Percentiles rank a stretch among this genome's conserved stretches.
phyloP scores from a whole-genome alignment of 2,888 invertebrate genomes.

The Idaea biselata region DNA sequence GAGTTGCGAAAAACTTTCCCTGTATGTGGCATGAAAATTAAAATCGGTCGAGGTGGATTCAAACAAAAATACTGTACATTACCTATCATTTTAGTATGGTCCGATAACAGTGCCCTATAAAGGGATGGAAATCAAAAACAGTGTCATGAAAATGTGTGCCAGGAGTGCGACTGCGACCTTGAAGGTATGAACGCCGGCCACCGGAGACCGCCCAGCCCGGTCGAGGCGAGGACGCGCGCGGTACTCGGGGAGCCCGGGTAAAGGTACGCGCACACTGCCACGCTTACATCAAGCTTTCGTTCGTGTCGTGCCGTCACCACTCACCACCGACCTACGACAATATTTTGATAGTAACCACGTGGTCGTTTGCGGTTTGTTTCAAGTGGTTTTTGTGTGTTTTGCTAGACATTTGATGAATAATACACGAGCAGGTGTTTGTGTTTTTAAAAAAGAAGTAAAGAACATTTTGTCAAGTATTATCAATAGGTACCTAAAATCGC shows the following conservation, averaged over 20 bases:
- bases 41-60: too few relatives aligned
- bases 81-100: background rate
- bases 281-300: conserved; percentile 17
- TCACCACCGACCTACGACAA: conserved; percentile 37
- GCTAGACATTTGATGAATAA: background rate
- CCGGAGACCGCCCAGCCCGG: conserved; percentile 49
- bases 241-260: conserved; percentile 38
- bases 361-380: background rate
- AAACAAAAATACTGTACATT: background rate
- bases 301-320: conserved; percentile 17
- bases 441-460: background rate
- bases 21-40: too few relatives aligned
- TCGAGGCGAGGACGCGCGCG: conserved; percentile 26
- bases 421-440: background rate
- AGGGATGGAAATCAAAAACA: conserved; percentile 5
- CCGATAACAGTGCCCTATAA: background rate
- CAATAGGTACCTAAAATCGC: too few relatives aligned
- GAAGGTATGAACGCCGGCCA: conserved; percentile 44
- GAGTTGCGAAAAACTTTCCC: too few relatives aligned
- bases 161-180: conserved; percentile 54
- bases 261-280: conserved; percentile 36
- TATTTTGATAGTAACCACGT: conserved; percentile 21
- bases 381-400: background rate
- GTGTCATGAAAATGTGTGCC: conserved; percentile 39
- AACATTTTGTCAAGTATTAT: too few relatives aligned